These are phyloP conservation scores for Pomacea canaliculata DNA, from an alignment of 2,888 invertebrate genomes.

Conservation along the genomic window DNA sequence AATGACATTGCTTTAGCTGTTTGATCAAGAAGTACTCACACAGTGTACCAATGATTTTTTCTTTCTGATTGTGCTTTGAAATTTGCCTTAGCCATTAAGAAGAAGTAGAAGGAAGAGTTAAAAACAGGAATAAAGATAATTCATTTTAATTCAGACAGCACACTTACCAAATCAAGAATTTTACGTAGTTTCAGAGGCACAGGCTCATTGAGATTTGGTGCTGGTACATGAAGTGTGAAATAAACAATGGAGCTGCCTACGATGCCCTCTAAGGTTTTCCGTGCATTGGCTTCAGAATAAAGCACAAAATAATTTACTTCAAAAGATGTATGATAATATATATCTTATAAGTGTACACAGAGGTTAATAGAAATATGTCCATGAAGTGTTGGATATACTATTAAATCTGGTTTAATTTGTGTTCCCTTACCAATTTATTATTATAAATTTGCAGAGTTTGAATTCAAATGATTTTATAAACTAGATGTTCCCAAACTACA, in stretches of 20 bases:
- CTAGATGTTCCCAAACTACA: too few species aligned
- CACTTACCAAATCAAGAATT: constrained; percentile 89
- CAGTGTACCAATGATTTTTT: not conserved
- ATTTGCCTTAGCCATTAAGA: too few species aligned
- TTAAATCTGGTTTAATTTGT: not conserved
- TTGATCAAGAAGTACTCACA: too few species aligned
- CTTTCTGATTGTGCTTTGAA: too few species aligned
- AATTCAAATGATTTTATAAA: too few species aligned
- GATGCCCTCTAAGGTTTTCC: constrained; percentile 88
- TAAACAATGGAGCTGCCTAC: constrained; percentile 87
- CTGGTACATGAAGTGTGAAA: constrained; percentile 75
- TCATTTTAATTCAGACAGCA: too few species aligned
- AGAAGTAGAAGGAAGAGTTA: too few species aligned
- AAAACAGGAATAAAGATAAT: not conserved
- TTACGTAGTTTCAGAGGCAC: constrained; percentile 84
- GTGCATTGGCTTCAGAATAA: constrained; percentile 79
- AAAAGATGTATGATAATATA: too few species aligned
- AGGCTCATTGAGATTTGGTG: constrained; percentile 71
- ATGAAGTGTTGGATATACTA: not conserved
- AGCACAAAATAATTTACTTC: not conserved
- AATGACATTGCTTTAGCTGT: not conserved
- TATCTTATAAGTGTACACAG: too few species aligned
- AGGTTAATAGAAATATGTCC: too few species aligned
- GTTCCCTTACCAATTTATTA: too few species aligned
- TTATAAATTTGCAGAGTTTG: too few species aligned